Percentiles rank a stretch among this genome's conserved stretches.
These are phyloP conservation scores for Anableps anableps DNA, from an alignment of 2,797 vertebrate species.

Conservation along the genomic window DNA sequence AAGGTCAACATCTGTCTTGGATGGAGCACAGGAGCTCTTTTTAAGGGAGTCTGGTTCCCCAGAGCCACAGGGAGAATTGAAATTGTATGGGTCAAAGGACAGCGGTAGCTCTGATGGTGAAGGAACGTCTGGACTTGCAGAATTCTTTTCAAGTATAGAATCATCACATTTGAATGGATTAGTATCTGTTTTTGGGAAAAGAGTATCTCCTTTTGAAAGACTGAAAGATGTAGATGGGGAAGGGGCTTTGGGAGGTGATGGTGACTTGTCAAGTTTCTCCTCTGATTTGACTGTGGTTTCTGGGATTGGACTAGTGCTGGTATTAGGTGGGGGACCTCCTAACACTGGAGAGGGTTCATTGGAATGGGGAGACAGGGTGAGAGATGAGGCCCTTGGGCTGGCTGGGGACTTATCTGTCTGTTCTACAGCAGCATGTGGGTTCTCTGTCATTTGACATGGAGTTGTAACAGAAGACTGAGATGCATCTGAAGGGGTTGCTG, in stretches of 20 bases:
- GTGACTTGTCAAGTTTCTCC: conserved; percentile 62
- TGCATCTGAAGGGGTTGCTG: conserved; percentile 90
- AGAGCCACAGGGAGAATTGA: conserved; percentile 71
- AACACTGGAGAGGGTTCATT: conserved; percentile 67
- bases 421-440: conserved; percentile 56
- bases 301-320: conserved; percentile 52
- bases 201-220: conserved; percentile 65
- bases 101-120: conserved; percentile 67
- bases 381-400: conserved; percentile 73
- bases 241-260: conserved; percentile 62
- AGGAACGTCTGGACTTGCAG: conserved; percentile 68
- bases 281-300: conserved; percentile 43
- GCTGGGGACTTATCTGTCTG: conserved; percentile 70
- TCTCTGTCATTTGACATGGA: conserved; percentile 87
- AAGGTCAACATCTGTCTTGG: conserved; percentile 91
- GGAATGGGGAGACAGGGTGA: conserved; percentile 74
- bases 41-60: conserved; percentile 73
- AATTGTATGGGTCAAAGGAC: conserved; percentile 57
- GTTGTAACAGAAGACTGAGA: conserved; percentile 93
- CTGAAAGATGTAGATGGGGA: conserved; percentile 77
- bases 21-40: conserved; percentile 75
- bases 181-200: conserved; percentile 61
- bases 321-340: conserved; percentile 52
- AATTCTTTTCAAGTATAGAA: conserved; percentile 82
- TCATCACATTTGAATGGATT: conserved; percentile 81